phyloP scores from a whole-genome alignment of 2,113 vertebrate genomes.

The Narcine bancroftii region DNA sequence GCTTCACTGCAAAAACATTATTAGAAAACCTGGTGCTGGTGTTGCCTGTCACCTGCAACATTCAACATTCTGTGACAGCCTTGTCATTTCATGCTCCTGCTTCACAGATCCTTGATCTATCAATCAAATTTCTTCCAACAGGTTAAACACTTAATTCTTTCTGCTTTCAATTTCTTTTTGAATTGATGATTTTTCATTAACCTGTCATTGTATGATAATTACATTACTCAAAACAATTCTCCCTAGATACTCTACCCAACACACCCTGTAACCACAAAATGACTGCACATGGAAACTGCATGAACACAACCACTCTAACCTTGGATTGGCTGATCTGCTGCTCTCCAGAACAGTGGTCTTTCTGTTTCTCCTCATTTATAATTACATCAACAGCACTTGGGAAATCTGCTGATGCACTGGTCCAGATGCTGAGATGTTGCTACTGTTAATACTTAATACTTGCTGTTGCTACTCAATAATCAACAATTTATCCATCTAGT shows the following conservation, averaged over 20 bases:
- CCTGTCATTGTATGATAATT: background rate
- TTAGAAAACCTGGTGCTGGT: background rate
- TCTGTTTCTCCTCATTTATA: background rate
- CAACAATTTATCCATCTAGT: conserved; percentile 2
- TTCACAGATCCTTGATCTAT: background rate
- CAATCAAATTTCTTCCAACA: background rate
- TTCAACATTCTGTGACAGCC: background rate
- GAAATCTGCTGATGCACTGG: background rate
- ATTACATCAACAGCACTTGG: background rate
- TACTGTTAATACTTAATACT: background rate
- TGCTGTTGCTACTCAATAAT: conserved; percentile 16
- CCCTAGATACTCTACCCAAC: background rate
- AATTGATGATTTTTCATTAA: background rate
- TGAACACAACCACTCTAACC: background rate
- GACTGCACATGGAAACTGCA: background rate
- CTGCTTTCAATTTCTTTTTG: background rate
- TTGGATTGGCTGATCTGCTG: background rate
- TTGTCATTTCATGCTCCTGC: background rate
- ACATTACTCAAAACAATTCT: background rate
- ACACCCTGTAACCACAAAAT: background rate
- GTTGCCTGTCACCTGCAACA: background rate
- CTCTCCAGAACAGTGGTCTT: background rate
- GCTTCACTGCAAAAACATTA: background rate
- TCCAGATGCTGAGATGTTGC: conserved; percentile 14
- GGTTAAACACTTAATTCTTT: background rate